Conservation (phyloP, 1,140 invertebrate genomes). For the Acyrthosiphon pisum region DNA sequence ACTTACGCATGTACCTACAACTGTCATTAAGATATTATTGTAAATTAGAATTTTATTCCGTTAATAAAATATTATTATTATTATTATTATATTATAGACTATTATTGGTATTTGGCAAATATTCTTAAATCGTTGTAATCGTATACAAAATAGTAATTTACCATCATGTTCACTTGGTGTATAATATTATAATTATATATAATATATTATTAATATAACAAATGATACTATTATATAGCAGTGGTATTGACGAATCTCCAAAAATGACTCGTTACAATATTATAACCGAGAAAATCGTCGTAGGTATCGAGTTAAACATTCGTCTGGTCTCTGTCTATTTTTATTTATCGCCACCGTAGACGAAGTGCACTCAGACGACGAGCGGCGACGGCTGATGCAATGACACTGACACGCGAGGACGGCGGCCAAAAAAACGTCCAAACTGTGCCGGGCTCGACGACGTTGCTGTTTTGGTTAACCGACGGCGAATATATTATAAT, state of each 20-base stretch:
- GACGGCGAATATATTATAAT: not conserved
- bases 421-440: not conserved
- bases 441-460: not conserved
- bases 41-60: too few species aligned
- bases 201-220: not conserved
- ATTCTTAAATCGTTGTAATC: too few species aligned
- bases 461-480: not conserved
- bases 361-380: constrained; percentile 2
- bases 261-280: not conserved
- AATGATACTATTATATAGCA: not conserved
- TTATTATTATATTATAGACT: too few species aligned
- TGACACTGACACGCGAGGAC: not conserved
- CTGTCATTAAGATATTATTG: too few species aligned
- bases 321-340: constrained; percentile 6
- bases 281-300: not conserved
- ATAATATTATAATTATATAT: not conserved
- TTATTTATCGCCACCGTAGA: not conserved
- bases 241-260: not conserved
- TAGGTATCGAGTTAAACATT: not conserved
- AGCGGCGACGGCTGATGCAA: not conserved
- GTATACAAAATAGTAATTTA: too few species aligned
- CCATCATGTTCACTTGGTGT: not conserved
- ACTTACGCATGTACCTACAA: too few species aligned
- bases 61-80: too few species aligned
- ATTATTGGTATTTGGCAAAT: too few species aligned